These are phyloP conservation scores for Psittacula echo DNA, from an alignment of 2,797 vertebrate genomes.

Conservation along the genomic window DNA sequence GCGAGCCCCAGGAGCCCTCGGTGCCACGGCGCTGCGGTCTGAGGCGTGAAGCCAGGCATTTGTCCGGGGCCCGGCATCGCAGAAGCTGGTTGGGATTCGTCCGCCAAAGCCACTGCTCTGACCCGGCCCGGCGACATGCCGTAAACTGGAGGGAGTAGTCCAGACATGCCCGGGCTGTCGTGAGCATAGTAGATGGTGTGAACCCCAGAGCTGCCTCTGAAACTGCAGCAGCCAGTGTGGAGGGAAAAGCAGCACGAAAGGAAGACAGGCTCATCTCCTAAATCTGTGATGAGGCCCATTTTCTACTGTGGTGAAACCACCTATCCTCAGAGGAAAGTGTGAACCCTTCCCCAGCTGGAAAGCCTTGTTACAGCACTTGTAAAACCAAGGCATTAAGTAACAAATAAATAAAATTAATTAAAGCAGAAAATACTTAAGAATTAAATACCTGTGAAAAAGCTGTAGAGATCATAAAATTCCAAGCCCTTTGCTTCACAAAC, in stretches of 20 bases:
- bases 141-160: not conserved
- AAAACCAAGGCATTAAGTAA: not conserved
- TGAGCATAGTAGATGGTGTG: not conserved
- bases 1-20: too few species aligned
- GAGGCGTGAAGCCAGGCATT: too few species aligned
- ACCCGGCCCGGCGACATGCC: too few species aligned
- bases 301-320: not conserved
- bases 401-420: not conserved
- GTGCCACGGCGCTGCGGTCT: too few species aligned
- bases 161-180: not conserved
- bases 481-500: slow-evolving; percentile 74
- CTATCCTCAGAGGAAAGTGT: not conserved
- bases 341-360: too few species aligned
- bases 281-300: not conserved
- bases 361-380: not conserved
- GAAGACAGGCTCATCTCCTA: not conserved
- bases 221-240: not conserved
- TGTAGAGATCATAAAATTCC: slow-evolving; percentile 72
- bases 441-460: slow-evolving; percentile 71
- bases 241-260: not conserved
- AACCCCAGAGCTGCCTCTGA: not conserved
- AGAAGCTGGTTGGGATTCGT: not conserved
- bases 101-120: too few species aligned
- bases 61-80: too few species aligned
- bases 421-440: not conserved